A percentile compares a stretch with the other conserved stretches of the same genome.
Evolutionary conservation across 2,888 invertebrate species (phyloP).

Genomic region (Ormyrus thymus): DNA sequence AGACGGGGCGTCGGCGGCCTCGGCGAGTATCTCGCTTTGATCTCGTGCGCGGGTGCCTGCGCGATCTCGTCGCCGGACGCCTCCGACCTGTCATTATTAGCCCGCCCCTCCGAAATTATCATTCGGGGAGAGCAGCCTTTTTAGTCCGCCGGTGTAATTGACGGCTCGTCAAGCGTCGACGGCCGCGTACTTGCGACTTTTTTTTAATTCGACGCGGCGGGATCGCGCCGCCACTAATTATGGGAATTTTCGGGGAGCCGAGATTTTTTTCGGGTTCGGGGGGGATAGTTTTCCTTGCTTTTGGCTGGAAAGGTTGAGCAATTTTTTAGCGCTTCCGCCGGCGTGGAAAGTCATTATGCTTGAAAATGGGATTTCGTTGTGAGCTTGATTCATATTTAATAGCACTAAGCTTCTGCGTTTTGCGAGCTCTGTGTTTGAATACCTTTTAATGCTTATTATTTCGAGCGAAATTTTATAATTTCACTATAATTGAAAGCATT

Average conservation of each 20-base stretch:
- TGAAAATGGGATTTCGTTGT: background rate
- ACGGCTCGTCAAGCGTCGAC: constrained; percentile 37
- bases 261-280: too few species aligned
- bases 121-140: constrained; percentile 11
- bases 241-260: background rate
- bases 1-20: constrained; percentile 12
- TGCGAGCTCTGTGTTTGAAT: background rate
- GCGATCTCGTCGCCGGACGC: background rate
- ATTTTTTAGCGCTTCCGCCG: background rate
- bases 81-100: constrained; percentile 46
- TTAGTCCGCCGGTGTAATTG: constrained; percentile 25
- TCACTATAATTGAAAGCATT: background rate
- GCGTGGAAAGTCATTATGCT: background rate
- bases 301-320: background rate
- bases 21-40: constrained; percentile 23
- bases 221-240: background rate
- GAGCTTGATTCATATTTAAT: constrained; percentile 27
- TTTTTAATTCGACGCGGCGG: constrained; percentile 12
- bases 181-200: background rate
- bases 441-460: constrained; percentile 21
- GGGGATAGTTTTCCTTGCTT: background rate
- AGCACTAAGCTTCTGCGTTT: background rate
- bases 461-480: constrained; percentile 17
- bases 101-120: constrained; percentile 24
- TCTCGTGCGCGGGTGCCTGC: constrained; percentile 16